These are phyloP conservation scores for Agapornis canus DNA, from an alignment of 2,797 vertebrate genomes.

Conservation along the genomic window DNA sequence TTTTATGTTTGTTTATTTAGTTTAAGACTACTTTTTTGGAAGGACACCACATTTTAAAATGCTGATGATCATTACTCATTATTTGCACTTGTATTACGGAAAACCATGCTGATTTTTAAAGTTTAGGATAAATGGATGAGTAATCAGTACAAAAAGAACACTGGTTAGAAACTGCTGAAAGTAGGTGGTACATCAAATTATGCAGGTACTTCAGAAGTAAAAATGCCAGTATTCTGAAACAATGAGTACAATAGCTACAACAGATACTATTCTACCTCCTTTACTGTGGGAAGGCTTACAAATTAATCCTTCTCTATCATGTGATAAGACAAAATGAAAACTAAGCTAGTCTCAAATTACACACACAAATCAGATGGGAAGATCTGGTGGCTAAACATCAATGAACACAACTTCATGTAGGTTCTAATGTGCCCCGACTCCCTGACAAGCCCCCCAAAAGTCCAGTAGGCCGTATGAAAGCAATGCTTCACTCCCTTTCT, in stretches of 20 bases:
- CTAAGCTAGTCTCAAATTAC: not conserved
- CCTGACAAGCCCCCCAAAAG: not conserved
- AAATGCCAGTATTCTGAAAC: not conserved
- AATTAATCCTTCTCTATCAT: not conserved
- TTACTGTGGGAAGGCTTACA: not conserved
- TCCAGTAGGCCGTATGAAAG: not conserved
- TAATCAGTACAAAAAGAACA: not conserved
- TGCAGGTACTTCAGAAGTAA: not conserved
- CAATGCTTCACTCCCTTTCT: not conserved
- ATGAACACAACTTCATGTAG: accelerated
- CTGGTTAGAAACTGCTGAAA: not conserved
- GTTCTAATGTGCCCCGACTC: not conserved
- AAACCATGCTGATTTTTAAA: not conserved
- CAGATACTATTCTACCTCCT: not conserved
- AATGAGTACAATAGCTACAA: not conserved
- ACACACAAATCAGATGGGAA: not conserved
- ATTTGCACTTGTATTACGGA: not conserved
- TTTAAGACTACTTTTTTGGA: not conserved
- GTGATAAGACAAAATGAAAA: not conserved
- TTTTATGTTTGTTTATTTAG: not conserved
- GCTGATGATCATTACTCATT: not conserved
- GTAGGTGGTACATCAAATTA: not conserved
- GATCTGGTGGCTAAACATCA: not conserved
- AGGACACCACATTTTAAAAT: not conserved
- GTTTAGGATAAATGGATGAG: not conserved